Conservation (phyloP, 2,797 vertebrate species). For the Rhinophrynus dorsalis region DNA sequence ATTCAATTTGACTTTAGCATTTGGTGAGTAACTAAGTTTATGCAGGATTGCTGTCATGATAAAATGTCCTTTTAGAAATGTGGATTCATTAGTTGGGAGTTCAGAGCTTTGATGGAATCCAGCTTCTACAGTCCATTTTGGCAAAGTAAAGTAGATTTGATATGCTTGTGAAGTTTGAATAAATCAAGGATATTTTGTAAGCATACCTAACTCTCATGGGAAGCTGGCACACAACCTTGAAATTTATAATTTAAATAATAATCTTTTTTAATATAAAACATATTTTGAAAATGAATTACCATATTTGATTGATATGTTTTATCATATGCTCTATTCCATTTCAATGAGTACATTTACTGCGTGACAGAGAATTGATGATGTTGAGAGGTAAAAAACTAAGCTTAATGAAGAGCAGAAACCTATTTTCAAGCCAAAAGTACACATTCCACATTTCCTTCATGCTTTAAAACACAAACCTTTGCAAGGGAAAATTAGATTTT, state of each 20-base stretch:
- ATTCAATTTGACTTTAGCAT: constrained; percentile 14
- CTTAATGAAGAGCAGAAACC: constrained; percentile 43
- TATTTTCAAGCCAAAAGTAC: constrained; percentile 9
- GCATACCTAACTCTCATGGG: neutral
- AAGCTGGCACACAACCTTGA: neutral
- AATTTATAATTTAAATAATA: constrained; percentile 20
- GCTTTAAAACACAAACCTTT: constrained; percentile 12
- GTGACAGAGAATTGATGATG: constrained; percentile 24
- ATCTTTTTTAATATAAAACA: constrained; percentile 7
- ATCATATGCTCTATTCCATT: neutral
- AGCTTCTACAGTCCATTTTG: constrained; percentile 13
- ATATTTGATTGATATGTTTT: constrained; percentile 26
- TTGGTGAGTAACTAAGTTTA: constrained; percentile 11
- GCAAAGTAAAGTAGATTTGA: constrained; percentile 26
- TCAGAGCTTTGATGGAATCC: constrained; percentile 27
- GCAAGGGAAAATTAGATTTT: constrained; percentile 1
- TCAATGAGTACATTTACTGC: constrained; percentile 29
- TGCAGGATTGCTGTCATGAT: constrained; percentile 29
- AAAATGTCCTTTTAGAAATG: constrained; percentile 8
- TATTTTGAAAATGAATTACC: constrained; percentile 11
- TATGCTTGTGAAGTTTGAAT: constrained; percentile 29
- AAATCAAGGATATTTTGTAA: neutral
- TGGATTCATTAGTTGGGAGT: constrained; percentile 22
- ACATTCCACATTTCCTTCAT: constrained; percentile 5
- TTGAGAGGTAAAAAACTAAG: constrained; percentile 2